Conservation (phyloP, 2,888 invertebrate genomes). For the Tiliacea citrago region DNA sequence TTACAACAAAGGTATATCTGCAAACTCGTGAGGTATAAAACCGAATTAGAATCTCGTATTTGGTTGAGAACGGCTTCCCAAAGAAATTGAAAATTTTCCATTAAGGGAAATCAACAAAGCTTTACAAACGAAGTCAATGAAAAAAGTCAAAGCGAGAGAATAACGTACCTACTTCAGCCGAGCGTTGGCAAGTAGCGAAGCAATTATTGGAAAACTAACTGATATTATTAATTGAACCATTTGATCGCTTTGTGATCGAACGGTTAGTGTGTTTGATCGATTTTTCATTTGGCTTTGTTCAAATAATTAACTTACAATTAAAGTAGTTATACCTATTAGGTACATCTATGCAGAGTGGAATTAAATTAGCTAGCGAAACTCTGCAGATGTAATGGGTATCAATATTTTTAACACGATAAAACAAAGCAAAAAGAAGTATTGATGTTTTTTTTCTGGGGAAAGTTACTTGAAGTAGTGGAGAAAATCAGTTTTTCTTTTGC, state of each 20-base stretch:
- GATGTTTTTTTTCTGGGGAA: no score
- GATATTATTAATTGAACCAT: slow-evolving; percentile 78
- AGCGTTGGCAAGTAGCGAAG: slow-evolving; percentile 72
- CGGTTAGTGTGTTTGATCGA: slow-evolving; percentile 59
- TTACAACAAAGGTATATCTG: slow-evolving; percentile 43
- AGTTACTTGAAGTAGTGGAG: no score
- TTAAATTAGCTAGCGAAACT: no score
- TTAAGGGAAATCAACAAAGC: slow-evolving; percentile 74
- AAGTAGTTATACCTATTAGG: background rate
- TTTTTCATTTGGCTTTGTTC: slow-evolving; percentile 58
- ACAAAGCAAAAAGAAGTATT: no score
- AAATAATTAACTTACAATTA: slow-evolving; percentile 46
- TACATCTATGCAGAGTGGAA: no score
- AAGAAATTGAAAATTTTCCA: slow-evolving; percentile 71
- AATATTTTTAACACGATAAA: no score
- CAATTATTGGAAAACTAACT: slow-evolving; percentile 82
- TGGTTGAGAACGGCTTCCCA: slow-evolving; percentile 52
- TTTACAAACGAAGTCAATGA: slow-evolving; percentile 66
- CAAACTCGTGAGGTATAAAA: slow-evolving; percentile 46
- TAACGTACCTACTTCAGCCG: slow-evolving; percentile 60
- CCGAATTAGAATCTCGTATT: slow-evolving; percentile 59
- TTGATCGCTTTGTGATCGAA: slow-evolving; percentile 68
- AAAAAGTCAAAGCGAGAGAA: slow-evolving; percentile 67
- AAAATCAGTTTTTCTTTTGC: no score
- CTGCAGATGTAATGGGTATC: no score